Conservation (phyloP, 2,888 invertebrate genomes). For the Baccha elongata region DNA sequence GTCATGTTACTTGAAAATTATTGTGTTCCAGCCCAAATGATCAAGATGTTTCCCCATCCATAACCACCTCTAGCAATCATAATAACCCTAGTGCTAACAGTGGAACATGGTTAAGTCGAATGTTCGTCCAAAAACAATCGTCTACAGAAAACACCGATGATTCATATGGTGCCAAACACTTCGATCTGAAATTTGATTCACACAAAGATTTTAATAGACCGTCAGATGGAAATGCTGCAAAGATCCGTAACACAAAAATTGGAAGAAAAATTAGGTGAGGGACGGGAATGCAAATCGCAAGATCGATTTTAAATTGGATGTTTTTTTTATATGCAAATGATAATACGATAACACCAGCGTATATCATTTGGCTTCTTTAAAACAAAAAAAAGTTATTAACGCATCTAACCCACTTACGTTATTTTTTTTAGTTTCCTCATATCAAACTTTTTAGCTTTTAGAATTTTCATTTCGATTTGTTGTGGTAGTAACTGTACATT, state of each 20-base stretch:
- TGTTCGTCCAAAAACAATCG: constrained; percentile 78
- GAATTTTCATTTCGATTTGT: constrained; percentile 12
- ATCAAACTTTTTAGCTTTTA: constrained; percentile 21
- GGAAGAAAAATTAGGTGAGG: constrained; percentile 84
- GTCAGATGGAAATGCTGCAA: constrained; percentile 79
- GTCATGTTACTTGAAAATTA: constrained; percentile 68
- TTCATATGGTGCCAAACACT: constrained; percentile 79
- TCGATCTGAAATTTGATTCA: constrained; percentile 80
- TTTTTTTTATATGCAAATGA: constrained; percentile 58
- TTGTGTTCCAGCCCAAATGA: constrained; percentile 82
- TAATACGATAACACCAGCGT: constrained; percentile 54
- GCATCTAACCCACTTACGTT: constrained; percentile 60
- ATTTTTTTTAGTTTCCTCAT: constrained; percentile 44
- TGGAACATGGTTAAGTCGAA: constrained; percentile 82
- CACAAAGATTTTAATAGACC: constrained; percentile 82
- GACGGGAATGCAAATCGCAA: constrained; percentile 74
- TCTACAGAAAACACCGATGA: constrained; percentile 73
- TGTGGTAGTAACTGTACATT: constrained; percentile 41
- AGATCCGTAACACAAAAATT: constrained; percentile 79
- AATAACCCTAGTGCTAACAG: constrained; percentile 78
- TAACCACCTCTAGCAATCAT: constrained; percentile 77
- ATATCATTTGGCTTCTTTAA: constrained; percentile 58
- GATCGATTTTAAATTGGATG: constrained; percentile 65
- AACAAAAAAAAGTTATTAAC: constrained; percentile 44
- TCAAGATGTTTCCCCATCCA: constrained; percentile 79